phyloP scores from a whole-genome alignment of 2,888 invertebrate genomes.

The Ctenicera cuprea region DNA sequence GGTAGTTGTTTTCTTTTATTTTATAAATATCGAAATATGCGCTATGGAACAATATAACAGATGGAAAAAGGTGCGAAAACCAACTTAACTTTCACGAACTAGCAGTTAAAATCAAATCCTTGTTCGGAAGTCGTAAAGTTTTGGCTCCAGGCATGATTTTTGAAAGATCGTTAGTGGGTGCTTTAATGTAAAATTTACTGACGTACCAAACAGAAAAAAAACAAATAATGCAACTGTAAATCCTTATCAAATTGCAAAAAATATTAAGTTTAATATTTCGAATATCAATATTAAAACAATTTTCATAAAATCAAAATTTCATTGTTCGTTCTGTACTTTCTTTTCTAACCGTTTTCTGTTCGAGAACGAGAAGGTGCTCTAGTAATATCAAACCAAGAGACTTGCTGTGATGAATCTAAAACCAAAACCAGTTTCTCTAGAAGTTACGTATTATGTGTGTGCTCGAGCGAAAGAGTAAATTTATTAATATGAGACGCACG shows the following conservation, averaged over 20 bases:
- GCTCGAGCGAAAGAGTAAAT: background rate
- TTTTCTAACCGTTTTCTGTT: conserved; percentile 6
- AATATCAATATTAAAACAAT: too few species aligned
- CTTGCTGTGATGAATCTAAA: conserved; percentile 1
- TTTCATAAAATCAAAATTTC: too few species aligned
- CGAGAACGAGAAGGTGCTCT: conserved; percentile 15
- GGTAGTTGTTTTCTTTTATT: background rate
- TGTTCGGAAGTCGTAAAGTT: conserved; percentile 13
- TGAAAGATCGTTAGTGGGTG: background rate
- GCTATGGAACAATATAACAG: background rate
- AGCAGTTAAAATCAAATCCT: background rate
- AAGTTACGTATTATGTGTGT: background rate
- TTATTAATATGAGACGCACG: conserved; percentile 35
- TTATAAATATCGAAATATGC: background rate
- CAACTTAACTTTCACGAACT: background rate
- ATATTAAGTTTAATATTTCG: too few species aligned
- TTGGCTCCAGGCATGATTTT: background rate
- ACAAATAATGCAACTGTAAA: too few species aligned
- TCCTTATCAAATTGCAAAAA: too few species aligned
- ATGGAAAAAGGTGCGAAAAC: background rate
- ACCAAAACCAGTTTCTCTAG: conserved; percentile 23
- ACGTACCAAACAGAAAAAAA: background rate
- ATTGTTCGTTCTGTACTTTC: background rate
- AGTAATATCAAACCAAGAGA: conserved; percentile 11
- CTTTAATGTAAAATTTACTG: background rate